Percentiles rank a stretch among this genome's conserved stretches.
Conservation (phyloP, 2,888 invertebrate species). For the Drosophila mimica region DNA sequence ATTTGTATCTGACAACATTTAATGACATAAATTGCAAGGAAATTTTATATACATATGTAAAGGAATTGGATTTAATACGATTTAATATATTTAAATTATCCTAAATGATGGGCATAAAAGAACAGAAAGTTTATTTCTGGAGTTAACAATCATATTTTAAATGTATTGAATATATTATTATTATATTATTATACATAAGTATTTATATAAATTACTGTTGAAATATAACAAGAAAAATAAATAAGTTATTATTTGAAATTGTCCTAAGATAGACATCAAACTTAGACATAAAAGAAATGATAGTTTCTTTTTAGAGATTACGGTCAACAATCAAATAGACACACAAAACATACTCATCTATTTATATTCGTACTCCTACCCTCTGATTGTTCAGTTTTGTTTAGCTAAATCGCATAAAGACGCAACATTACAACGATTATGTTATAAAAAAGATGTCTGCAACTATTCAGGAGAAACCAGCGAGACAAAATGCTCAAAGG, state of each 20-base stretch:
- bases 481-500: conserved; percentile 31
- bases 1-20: conserved; percentile 44
- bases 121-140: background rate
- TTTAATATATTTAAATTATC: background rate
- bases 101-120: background rate
- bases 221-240: background rate
- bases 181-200: background rate
- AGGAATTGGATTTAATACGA: background rate
- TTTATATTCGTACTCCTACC: conserved; percentile 14
- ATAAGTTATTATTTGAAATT: background rate
- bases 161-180: background rate
- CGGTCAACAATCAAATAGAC: conserved; percentile 24
- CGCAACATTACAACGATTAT: conserved; percentile 76
- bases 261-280: conserved; percentile 16
- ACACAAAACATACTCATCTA: conserved; percentile 23
- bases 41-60: conserved; percentile 12
- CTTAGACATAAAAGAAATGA: background rate
- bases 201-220: background rate
- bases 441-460: conserved; percentile 44
- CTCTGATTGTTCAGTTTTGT: conserved; percentile 20
- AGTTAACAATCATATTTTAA: background rate
- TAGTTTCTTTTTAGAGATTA: conserved; percentile 1
- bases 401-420: conserved; percentile 57
- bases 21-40: conserved; percentile 42
- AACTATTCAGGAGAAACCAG: conserved; percentile 42